Conservation (phyloP, 2,888 invertebrate genomes). For the Meliscaeva auricollis region DNA sequence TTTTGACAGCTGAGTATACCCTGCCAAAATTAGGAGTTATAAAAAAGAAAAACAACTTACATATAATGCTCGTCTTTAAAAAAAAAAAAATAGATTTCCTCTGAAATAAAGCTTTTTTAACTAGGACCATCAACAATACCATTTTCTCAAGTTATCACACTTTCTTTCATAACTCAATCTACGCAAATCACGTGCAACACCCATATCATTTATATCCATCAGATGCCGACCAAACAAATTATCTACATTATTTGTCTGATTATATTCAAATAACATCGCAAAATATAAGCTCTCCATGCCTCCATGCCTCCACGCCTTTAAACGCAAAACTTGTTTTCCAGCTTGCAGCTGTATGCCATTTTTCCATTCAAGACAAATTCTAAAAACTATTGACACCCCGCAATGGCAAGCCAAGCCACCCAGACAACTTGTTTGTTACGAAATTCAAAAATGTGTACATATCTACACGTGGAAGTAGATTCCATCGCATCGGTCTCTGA, state of each 20-base stretch:
- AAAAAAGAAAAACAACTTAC: too few relatives aligned
- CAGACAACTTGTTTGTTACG: conserved; percentile 54
- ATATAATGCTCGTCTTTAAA: too few relatives aligned
- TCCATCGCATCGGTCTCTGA: conserved; percentile 24
- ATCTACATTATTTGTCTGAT: conserved; percentile 68
- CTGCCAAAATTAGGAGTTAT: too few relatives aligned
- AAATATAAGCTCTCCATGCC: conserved; percentile 25
- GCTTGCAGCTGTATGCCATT: conserved; percentile 27
- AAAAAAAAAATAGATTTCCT: too few relatives aligned
- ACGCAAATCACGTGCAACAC: conserved; percentile 59
- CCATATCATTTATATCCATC: conserved; percentile 61
- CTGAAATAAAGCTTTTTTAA: too few relatives aligned
- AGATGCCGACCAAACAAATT: conserved; percentile 60
- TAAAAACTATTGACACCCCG: conserved; percentile 51
- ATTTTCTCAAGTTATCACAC: conserved; percentile 35
- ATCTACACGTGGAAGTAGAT: conserved; percentile 40
- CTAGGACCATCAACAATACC: background rate
- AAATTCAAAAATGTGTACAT: conserved; percentile 39
- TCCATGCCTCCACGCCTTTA: conserved; percentile 37
- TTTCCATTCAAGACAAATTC: conserved; percentile 37
- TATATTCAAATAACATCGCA: conserved; percentile 49
- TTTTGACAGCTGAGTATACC: too few relatives aligned
- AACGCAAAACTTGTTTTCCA: conserved; percentile 6
- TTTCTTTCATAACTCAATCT: conserved; percentile 60
- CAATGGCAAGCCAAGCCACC: conserved; percentile 2